These are phyloP conservation scores for Gallinago stenura DNA, from an alignment of 2,797 vertebrate genomes.

Conservation along the genomic window DNA sequence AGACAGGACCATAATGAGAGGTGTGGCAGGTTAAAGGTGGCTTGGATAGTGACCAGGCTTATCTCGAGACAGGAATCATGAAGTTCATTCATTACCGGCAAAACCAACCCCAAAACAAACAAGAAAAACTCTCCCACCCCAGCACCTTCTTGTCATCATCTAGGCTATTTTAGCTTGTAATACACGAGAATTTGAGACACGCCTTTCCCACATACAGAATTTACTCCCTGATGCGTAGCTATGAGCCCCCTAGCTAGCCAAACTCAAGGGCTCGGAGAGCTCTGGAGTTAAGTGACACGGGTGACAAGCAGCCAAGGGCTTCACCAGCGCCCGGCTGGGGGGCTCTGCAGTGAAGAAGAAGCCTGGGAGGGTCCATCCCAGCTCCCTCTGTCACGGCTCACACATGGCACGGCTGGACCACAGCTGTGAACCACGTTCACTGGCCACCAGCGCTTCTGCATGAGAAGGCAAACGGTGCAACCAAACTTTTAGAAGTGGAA, in stretches of 20 bases:
- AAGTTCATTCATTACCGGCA: neutral
- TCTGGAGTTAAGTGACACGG: neutral
- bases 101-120: neutral
- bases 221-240: fast-evolving
- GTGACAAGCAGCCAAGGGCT: neutral
- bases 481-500: neutral
- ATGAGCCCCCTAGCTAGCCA: neutral
- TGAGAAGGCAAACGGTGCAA: neutral
- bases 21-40: neutral
- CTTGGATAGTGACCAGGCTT: neutral
- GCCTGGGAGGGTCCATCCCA: neutral
- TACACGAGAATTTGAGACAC: neutral
- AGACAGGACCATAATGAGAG: neutral
- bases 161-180: neutral
- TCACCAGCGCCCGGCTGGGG: neutral
- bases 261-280: neutral
- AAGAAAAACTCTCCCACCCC: neutral
- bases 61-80: neutral
- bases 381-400: neutral
- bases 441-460: neutral
- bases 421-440: neutral
- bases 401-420: neutral
- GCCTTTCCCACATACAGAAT: neutral
- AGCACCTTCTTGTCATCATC: neutral
- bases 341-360: neutral